These are phyloP conservation scores for Oncorhynchus kisutch DNA, from an alignment of 2,113 vertebrate species.

Conservation along the genomic window DNA sequence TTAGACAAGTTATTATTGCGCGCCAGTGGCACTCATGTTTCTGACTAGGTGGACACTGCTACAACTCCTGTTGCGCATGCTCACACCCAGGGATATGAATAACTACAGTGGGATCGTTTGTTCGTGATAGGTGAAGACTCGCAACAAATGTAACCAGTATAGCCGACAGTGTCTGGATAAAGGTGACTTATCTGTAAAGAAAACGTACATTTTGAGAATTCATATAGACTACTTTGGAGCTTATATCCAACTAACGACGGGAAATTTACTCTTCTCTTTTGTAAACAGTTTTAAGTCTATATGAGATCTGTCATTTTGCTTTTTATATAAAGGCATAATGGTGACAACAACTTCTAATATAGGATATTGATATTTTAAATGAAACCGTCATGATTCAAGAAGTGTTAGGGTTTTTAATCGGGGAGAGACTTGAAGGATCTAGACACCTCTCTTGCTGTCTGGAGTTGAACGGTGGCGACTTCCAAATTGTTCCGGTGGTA, in stretches of 20 bases:
- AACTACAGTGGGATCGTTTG: neutral
- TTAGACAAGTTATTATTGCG: too few relatives aligned
- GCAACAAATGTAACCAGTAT: neutral
- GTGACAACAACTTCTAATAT: neutral
- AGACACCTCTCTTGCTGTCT: conserved; percentile 47
- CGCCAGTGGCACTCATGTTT: too few relatives aligned
- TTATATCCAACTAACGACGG: neutral
- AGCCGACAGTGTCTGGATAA: neutral
- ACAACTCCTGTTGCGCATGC: neutral
- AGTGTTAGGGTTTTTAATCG: conserved; percentile 27
- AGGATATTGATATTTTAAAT: neutral
- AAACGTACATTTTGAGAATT: neutral
- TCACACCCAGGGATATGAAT: conserved; percentile 2
- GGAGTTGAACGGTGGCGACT: conserved; percentile 32
- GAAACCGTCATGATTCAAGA: conserved; percentile 49
- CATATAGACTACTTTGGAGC: neutral
- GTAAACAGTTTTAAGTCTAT: neutral
- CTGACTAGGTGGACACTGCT: too few relatives aligned
- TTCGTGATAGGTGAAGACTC: neutral
- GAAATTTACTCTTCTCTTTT: neutral
- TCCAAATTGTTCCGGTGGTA: conserved; percentile 27
- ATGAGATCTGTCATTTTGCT: neutral
- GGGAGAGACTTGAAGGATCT: conserved; percentile 45
- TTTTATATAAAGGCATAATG: neutral
- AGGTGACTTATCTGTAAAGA: neutral